Base-by-base conservation (phyloP, 2,797 vertebrate genomes). In the Betta splendens region DNA sequence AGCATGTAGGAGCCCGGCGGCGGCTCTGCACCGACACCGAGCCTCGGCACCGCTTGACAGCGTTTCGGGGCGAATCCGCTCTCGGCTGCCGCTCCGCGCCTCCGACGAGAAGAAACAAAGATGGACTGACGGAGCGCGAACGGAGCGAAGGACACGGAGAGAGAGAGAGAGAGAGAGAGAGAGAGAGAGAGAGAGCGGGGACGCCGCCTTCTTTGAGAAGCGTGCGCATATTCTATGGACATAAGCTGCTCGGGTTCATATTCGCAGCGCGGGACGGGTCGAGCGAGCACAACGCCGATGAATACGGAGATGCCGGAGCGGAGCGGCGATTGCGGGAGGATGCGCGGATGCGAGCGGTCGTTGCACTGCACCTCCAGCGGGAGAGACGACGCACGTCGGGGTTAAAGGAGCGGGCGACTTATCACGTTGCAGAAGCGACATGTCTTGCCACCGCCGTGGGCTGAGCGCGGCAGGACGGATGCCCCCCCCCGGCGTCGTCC, bases 1-100 rank as follows among this genome's bases (percentile, higher is more conserved):
- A 72, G 83, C 77, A 81, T 81, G 83, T 88, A 85, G 83, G 84
- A 83, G 78, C 63, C 73, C 58, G 76, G 64, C 53, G 61, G 61
- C 77, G 53, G 51, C 69, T 73, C 66, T 50, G 47, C 72, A 79
- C 75, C 72, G 69, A 77, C 73, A 68, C 42, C 54, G 62, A 81
- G 72, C 72, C 69, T 69, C 75, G 50, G 63, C 56, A 58, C 51
- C 80, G 65, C 75, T 70, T 70, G 70, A 54, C 72, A 69, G 64
- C 87, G 20, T 85, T 54, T 61, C 75, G 83, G 70, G 78, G 67
- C 79, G 44, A 77, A 83, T 68, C 76, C 39, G 74, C 77, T 76
- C 69, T 46, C 54, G 50, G 44, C 64, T 84, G 50, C 68, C 35
- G 42, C 59, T 35, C 54, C 26, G 70, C 75, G 13, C 45, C 47